Evolutionary conservation across 2,113 vertebrate species (phyloP).

Genomic region (Nyctereutes procyonoides): DNA sequence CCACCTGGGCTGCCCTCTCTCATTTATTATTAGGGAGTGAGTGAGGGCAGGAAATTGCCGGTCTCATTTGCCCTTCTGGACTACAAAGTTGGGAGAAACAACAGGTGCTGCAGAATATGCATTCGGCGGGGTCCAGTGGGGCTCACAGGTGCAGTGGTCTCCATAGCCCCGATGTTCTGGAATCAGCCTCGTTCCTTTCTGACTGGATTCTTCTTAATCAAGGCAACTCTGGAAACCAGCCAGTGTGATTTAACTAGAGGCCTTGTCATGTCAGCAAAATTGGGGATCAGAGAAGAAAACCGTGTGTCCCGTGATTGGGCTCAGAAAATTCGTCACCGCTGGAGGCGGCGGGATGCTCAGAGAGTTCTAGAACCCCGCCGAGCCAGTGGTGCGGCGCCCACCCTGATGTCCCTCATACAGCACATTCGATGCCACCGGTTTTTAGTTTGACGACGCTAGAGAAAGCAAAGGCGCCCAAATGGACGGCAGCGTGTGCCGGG

Average conservation of each 20-base stretch:
- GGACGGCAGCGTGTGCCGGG: neutral
- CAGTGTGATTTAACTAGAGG: neutral
- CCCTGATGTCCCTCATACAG: neutral
- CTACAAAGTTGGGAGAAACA: neutral
- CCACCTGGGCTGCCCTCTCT: too few relatives aligned
- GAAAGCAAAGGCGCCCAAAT: conserved; percentile 50
- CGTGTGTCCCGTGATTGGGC: neutral
- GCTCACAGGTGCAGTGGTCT: neutral
- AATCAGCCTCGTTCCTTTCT: conserved; percentile 8
- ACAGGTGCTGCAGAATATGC: neutral
- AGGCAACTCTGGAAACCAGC: conserved; percentile 10
- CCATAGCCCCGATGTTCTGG: neutral
- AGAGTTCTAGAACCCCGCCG: neutral
- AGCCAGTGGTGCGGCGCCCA: neutral
- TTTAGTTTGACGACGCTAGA: conserved; percentile 59
- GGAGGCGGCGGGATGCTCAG: neutral
- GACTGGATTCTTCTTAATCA: conserved; percentile 19
- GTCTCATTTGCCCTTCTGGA: neutral
- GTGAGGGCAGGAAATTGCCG: conserved; percentile 8
- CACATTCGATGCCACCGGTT: neutral
- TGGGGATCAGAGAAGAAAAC: conserved; percentile 38
- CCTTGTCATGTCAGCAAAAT: conserved; percentile 10
- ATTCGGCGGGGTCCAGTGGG: neutral
- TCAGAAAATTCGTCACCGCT: neutral
- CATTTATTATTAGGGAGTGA: neutral